Evolutionary conservation across 53 echinoderm and acorn worm species (phyloP).

Genomic region (Crossaster papposus): DNA sequence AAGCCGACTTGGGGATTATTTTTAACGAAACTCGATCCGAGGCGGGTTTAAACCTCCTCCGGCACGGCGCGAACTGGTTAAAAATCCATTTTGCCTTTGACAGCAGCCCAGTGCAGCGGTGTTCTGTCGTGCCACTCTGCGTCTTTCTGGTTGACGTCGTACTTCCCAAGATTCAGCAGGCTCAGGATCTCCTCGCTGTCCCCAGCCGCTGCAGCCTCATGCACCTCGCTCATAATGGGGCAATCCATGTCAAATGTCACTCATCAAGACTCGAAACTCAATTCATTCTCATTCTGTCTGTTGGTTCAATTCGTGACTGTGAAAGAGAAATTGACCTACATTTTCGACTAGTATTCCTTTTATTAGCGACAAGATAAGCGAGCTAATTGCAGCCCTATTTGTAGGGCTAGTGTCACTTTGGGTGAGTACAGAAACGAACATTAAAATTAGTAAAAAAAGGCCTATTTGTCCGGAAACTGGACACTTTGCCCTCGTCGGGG

Average conservation of each 20-base stretch:
- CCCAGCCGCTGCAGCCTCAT: conserved; percentile 92
- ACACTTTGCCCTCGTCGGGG: not conserved
- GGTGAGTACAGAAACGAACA: too few relatives aligned
- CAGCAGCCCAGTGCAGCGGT: conserved; percentile 95
- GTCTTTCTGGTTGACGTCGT: conserved; percentile 90
- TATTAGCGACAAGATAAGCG: too few relatives aligned
- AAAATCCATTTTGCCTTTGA: conserved; percentile 72
- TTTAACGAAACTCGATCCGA: too few relatives aligned
- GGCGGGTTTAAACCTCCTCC: too few relatives aligned
- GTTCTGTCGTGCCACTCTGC: conserved; percentile 91
- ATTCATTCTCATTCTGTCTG: not conserved
- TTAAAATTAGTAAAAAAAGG: too few relatives aligned
- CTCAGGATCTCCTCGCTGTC: conserved; percentile 85
- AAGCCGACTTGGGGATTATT: too few relatives aligned
- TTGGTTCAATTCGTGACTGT: too few relatives aligned
- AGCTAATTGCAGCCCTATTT: not conserved
- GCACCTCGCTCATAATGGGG: conserved; percentile 84
- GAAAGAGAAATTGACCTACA: not conserved
- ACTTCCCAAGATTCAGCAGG: conserved; percentile 81
- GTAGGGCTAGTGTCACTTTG: too few relatives aligned
- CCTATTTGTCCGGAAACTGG: conserved; percentile 6
- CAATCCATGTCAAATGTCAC: conserved; percentile 54
- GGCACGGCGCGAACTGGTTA: too few relatives aligned
- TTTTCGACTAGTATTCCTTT: too few relatives aligned
- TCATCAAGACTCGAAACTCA: not conserved